A percentile compares a stretch with the other conserved stretches of the same genome.
Evolutionary conservation across 1,140 invertebrate genomes (phyloP).

Genomic region (Eulimnadia texana): DNA sequence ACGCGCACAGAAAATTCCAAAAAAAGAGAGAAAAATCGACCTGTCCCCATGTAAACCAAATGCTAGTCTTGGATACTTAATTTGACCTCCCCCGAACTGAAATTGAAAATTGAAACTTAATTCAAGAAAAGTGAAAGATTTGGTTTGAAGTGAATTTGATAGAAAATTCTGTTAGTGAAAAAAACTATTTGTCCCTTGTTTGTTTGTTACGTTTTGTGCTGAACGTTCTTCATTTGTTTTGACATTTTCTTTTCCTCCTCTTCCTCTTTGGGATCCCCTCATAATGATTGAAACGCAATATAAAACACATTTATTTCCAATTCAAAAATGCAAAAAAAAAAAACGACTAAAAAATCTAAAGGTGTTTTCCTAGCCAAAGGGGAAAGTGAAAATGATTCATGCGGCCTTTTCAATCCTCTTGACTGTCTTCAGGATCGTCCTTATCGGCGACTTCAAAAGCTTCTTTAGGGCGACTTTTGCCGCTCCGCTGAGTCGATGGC

Average conservation of each 20-base stretch:
- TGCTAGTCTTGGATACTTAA: no score
- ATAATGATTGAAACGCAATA: not conserved
- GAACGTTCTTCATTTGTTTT: not conserved
- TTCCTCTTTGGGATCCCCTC: not conserved
- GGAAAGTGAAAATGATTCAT: not conserved
- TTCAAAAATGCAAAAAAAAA: no score
- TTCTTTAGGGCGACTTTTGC: not conserved
- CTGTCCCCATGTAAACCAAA: no score
- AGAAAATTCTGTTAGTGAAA: not conserved
- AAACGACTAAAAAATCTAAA: no score
- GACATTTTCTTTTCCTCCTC: not conserved
- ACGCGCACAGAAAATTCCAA: no score
- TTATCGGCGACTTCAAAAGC: not conserved
- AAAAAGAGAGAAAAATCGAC: no score
- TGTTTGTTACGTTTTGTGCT: not conserved
- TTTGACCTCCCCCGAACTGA: no score
- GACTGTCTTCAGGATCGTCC: not conserved
- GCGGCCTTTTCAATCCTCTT: not conserved
- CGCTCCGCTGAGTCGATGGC: not conserved
- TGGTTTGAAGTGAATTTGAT: no score
- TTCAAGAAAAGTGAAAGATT: no score
- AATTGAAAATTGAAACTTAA: no score
- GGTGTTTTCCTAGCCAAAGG: no score
- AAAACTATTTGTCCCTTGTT: not conserved
- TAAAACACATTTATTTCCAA: not conserved